phyloP scores from a whole-genome alignment of 2,113 vertebrate genomes.

The Empidonax traillii region DNA sequence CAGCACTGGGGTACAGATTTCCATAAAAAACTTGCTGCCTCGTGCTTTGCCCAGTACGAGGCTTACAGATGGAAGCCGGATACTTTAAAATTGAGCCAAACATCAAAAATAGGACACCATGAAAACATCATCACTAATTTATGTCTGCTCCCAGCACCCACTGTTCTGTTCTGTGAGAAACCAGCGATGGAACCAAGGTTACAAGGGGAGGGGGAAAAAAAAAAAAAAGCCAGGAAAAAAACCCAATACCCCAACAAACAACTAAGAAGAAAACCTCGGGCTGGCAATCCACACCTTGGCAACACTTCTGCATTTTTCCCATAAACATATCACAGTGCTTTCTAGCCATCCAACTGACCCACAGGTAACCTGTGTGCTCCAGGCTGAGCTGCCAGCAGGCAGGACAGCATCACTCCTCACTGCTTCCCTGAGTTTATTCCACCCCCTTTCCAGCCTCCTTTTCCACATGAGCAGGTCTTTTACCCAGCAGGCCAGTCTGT shows the following conservation, averaged over 20 bases:
- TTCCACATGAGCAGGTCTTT: accelerated
- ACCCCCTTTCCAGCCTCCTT: neutral
- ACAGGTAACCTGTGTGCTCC: neutral
- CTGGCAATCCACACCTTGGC: neutral
- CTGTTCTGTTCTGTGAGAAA: neutral
- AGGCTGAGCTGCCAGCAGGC: neutral
- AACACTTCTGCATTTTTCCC: neutral
- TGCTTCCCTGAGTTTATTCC: neutral
- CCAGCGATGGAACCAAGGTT: neutral
- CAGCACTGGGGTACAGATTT: neutral
- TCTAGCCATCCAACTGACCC: neutral
- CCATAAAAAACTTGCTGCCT: neutral
- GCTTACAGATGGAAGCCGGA: neutral
- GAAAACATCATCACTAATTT: conserved; percentile 17
- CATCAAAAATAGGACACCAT: neutral
- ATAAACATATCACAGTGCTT: neutral
- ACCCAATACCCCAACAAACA: neutral
- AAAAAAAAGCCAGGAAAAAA: neutral
- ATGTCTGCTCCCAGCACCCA: neutral
- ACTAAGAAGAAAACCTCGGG: neutral
- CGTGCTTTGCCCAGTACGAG: neutral
- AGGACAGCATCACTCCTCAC: neutral
- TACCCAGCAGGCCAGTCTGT: neutral
- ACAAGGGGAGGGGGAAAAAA: neutral
- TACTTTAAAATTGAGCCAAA: neutral